Base-by-base conservation (phyloP, 2,113 vertebrate species). In the Lichenostomus cassidix region DNA sequence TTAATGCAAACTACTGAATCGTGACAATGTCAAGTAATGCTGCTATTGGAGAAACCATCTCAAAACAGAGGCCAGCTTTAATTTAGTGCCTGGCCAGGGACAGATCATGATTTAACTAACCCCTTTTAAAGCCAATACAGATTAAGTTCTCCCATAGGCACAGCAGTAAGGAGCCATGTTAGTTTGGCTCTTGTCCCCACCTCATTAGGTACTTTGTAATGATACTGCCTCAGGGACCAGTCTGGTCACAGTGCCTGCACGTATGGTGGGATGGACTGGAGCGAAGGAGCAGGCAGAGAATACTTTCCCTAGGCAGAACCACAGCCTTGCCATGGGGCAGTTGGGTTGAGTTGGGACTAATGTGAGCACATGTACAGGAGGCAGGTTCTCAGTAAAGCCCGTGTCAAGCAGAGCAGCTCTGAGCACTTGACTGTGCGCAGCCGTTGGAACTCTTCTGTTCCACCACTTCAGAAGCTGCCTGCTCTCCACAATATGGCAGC, bases 371-470 rank as follows among this genome's bases (percentile, higher is more conserved):
- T 2, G 21, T 29, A 69, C 7, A 81, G 35, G 35, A 87, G 15
- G 35, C 21, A 90, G 16, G 58, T 65, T 70, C 41, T 46, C 59
- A 50, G 59, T 21, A 87, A 92, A 76, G 41, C 41, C 50, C 11
- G 7, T 0, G 22, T 42, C 55, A 80, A 80, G 67, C 28, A 78
- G 68, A 24, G 64, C 71, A 93, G 67, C 74, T 81, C 77, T 47
- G 58, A 78, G 42, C 0, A 0, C 37, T 56, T 4, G 5, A 24
- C 65, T 41, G 20, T 60, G 47, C 2, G 0, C 17, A 71, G 67
- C 52, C 63, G 75, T 59, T 67, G 60, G 33, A 79, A 35, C 29
- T 55, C 42, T 80, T 50, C 37, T 58, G 52, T 46, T 67, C 29
- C 22, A 76, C 20, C 14, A 11, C 9, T 68, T 55, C 18, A 42